Evolutionary conservation across 2,113 vertebrate genomes (phyloP), one percentile per base, ranked within the genome.

Genomic region (Syngnathus floridae): DNA sequence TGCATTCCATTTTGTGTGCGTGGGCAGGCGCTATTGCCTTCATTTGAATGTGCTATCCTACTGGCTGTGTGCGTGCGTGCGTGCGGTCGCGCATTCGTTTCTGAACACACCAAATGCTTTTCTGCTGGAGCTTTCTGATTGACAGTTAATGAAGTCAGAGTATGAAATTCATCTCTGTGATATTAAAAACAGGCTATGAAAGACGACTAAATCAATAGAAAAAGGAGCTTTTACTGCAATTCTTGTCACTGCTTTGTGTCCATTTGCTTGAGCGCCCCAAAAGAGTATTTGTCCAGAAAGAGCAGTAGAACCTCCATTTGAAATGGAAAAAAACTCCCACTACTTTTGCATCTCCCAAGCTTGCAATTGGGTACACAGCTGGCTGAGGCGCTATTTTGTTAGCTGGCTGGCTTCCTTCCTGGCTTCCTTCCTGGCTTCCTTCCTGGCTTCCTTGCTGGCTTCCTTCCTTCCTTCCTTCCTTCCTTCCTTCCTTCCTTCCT

Each of bases 21-120:
- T 56, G 71, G 57, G 61, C 4, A 59, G 67, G 70, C 79, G 71
- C 80, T 78, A 72, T 55, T 67, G 73, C 63, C 2, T 79, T 73
- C 69, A 78, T 71, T 71, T 63, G 62, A 49, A 13, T 72, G 40
- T 11, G 49, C 61, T 62, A 10, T n/a, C 65, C 14, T 12, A 62
- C 21, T 65, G 63, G 67, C 71, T n/a, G 38, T 55, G 35, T 68
- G 43, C 51, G 59, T 66, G 46, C 26, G 22, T 22, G 56, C 41
- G 26, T 64, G 59, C n/a, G n/a, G n/a, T n/a, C n/a, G n/a, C n/a
- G n/a, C 62, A 19, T 45, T 45, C 4, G 43, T 76, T n/a, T 64
- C 46, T 56, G 7, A 59, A 61, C 57, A 65, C 7, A 0, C 4
- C 19, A 21, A 36, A 59, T 22, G 52, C 65, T 58, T 60, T 48